A percentile compares a stretch with the other conserved stretches of the same genome.
Conservation (phyloP, 2,888 invertebrate species). For the Cheilosia scutellata region DNA sequence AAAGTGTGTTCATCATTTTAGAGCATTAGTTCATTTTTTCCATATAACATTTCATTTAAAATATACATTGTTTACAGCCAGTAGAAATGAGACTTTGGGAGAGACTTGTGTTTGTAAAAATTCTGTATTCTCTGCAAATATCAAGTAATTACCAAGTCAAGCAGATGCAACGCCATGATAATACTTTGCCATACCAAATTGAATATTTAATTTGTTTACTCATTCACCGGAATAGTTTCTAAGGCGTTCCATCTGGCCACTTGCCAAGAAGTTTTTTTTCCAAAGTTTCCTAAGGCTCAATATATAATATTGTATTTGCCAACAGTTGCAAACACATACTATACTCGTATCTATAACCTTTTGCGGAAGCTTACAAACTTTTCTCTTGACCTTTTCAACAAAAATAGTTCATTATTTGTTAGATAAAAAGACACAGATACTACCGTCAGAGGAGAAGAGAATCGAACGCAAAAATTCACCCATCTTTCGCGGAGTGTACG, state of each 20-base stretch:
- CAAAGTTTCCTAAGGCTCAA: background rate
- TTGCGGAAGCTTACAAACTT: background rate
- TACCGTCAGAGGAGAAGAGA: background rate
- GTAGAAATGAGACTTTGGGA: no score
- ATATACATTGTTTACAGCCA: no score
- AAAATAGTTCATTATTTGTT: background rate
- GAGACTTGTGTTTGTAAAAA: no score
- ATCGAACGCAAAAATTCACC: background rate
- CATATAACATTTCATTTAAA: no score
- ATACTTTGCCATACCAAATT: background rate
- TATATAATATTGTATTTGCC: background rate
- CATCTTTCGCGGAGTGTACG: background rate
- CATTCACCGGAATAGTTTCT: background rate
- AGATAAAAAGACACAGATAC: conserved; percentile 12
- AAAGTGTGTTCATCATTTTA: no score
- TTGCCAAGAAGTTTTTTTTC: background rate
- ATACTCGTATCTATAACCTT: conserved; percentile 1
- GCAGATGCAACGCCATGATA: no score
- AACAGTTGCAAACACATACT: background rate
- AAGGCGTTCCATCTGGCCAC: background rate
- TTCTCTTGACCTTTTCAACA: conserved; percentile 25
- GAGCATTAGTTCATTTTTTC: no score
- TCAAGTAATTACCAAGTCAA: no score
- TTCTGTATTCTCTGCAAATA: no score
- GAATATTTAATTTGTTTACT: conserved; percentile 1